These are phyloP conservation scores for Stegophylla sp. DNA, from an alignment of 2,888 invertebrate genomes.

Conservation along the genomic window DNA sequence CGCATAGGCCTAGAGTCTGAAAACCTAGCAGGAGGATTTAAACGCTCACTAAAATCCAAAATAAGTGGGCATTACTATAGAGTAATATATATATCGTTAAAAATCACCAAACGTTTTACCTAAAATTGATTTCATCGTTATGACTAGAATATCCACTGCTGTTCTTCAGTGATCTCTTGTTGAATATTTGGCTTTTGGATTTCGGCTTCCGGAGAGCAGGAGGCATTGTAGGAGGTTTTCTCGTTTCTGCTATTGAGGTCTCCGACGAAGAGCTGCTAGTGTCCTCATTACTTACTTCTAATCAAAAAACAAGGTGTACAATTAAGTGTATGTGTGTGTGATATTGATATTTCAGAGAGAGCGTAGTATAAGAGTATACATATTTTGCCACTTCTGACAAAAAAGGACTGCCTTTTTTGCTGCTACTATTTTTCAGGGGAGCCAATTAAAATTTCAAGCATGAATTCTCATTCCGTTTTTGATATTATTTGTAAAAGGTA, in stretches of 20 bases:
- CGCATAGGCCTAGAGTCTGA: slow-evolving; percentile 69
- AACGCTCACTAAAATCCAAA: slow-evolving; percentile 71
- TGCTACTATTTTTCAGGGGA: too few relatives aligned
- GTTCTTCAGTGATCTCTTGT: slow-evolving; percentile 77
- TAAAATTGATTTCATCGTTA: slow-evolving; percentile 85
- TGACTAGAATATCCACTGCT: slow-evolving; percentile 84
- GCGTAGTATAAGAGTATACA: too few relatives aligned
- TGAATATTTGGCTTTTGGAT: slow-evolving; percentile 70
- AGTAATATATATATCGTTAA: background rate
- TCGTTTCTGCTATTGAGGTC: slow-evolving; percentile 71
- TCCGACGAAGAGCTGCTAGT: slow-evolving; percentile 82
- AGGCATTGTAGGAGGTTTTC: slow-evolving; percentile 71
- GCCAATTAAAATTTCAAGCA: too few relatives aligned
- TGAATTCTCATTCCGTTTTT: too few relatives aligned
- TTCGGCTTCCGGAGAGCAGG: slow-evolving; percentile 72
- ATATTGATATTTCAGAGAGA: too few relatives aligned
- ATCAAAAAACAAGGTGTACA: too few relatives aligned
- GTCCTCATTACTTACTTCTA: slow-evolving; percentile 71
- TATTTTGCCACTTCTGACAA: too few relatives aligned
- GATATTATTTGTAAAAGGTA: too few relatives aligned
- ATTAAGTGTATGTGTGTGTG: too few relatives aligned
- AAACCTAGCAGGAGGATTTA: slow-evolving; percentile 86
- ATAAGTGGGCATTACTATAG: background rate
- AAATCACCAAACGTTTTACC: slow-evolving; percentile 66
- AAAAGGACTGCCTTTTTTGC: too few relatives aligned